Percentiles rank a stretch among this genome's conserved stretches.
Evolutionary conservation across 2,797 vertebrate species (phyloP).

Genomic region (Megalops cyprinoides): DNA sequence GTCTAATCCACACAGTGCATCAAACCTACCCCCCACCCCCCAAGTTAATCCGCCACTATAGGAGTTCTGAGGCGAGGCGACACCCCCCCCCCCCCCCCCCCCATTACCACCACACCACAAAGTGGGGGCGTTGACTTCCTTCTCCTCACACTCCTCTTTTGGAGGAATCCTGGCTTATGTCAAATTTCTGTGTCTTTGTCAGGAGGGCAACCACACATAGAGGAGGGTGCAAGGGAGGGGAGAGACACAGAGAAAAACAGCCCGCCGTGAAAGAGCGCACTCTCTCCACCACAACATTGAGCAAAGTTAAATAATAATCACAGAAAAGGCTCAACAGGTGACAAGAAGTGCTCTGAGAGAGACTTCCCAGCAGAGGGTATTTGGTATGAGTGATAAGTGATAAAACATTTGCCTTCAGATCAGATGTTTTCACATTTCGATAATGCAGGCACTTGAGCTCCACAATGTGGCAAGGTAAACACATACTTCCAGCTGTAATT

Average conservation of each 20-base stretch:
- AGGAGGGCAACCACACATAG: conserved; percentile 20
- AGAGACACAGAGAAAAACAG: not conserved
- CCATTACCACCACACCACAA: conserved; percentile 7
- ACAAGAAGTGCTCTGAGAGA: not conserved
- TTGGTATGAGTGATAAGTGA: not conserved
- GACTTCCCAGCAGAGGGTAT: not conserved
- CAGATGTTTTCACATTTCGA: conserved; percentile 31
- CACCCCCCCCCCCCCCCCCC: not conserved
- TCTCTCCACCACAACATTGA: not conserved
- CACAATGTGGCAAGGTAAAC: conserved; percentile 33
- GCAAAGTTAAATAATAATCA: not conserved
- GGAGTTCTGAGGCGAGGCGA: not conserved
- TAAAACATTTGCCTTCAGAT: not conserved
- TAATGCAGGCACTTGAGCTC: conserved; percentile 33
- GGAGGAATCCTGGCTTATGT: conserved; percentile 29
- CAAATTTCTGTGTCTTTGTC: conserved; percentile 26
- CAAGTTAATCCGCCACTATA: conserved; percentile 49
- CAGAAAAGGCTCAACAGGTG: not conserved
- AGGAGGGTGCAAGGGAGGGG: not conserved
- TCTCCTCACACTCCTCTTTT: not conserved
- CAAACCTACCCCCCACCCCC: conserved; percentile 37
- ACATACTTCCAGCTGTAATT: conserved; percentile 15
- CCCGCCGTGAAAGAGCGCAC: not conserved
- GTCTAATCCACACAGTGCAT: conserved; percentile 11
- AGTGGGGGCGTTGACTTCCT: conserved; percentile 12